Base-by-base conservation (phyloP, 2,888 invertebrate genomes). In the Conomelus anceps region DNA sequence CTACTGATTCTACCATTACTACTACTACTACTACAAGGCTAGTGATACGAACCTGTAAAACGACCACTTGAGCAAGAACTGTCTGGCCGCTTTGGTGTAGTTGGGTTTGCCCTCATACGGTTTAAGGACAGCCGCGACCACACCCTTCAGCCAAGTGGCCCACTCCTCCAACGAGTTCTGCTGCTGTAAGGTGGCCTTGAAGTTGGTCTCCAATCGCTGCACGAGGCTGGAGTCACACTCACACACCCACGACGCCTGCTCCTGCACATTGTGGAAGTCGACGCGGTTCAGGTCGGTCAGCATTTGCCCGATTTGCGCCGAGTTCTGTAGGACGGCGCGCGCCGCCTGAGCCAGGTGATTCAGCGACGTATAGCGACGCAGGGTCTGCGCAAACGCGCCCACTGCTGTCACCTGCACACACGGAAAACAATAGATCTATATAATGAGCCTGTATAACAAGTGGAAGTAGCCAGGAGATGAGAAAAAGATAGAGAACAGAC, bases 61-160 rank as follows among this genome's bases (percentile, higher is more conserved):
- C 91, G 98, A 99, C 99, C 99, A 99, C 94, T 99, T 99, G 90
- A 99, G 96, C 92, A 99, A 95, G 94, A 99, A 98, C 93, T 99
- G 98, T 87, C 98, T 95, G 7, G 97, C 98, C 88, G 97, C 97
- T 93, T 96, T 96, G 22, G 97, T 96, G 94, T 97, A 98, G 92
- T 96, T 96, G 3, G 96, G 95, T 92, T 96, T 96, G 84, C 96
- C 97, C 93, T 97, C 97, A 94, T 98, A 98, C 90, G 98, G 97
- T 92, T 97, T 97, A 90, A 99, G 95, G 29, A 98, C 97, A 91
- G 96, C 95, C 91, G 97, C 96, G 89, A 99, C 99, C 91, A 99
- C 98, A 89, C 96, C 95, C 93, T 99, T 99, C 92, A 99, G 94
- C 99, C 99, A 99, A 88, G 96, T 95, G 24, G 99, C 99, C 99